Evolutionary conservation across 23 tunicate species (phyloP).

Genomic region (Ciona savignyi): DNA sequence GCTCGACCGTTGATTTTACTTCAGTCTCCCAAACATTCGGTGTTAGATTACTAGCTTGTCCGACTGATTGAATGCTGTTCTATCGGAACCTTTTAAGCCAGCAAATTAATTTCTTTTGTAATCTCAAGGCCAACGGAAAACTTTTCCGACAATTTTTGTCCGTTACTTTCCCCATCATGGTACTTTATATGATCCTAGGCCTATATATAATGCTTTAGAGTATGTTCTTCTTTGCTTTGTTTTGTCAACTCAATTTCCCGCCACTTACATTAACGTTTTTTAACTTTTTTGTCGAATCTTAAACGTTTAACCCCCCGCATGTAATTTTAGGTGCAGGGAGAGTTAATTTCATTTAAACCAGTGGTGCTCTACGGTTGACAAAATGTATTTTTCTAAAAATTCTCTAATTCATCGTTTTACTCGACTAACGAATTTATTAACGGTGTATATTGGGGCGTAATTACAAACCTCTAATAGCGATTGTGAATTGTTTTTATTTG

Average conservation of each 20-base stretch:
- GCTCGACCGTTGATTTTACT: too few relatives aligned
- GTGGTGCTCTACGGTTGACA: not conserved
- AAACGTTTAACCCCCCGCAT: too few relatives aligned
- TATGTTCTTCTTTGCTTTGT: not conserved
- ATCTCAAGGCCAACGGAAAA: too few relatives aligned
- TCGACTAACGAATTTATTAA: not conserved
- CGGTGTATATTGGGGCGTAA: not conserved
- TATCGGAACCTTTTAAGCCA: too few relatives aligned
- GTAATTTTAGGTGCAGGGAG: not conserved
- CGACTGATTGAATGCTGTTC: too few relatives aligned
- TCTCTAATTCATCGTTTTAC: not conserved
- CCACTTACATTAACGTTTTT: not conserved
- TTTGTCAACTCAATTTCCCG: not conserved
- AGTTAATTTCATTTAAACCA: not conserved
- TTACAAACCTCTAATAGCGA: constrained; percentile 1
- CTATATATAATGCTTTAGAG: not conserved
- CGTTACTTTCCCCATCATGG: not conserved
- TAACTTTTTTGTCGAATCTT: too few relatives aligned
- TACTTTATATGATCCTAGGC: not conserved
- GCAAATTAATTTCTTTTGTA: too few relatives aligned
- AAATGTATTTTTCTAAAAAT: not conserved
- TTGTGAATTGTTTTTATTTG: too few relatives aligned
- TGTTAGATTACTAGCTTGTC: too few relatives aligned
- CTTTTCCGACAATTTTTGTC: too few relatives aligned
- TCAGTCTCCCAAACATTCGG: too few relatives aligned